Percentiles rank a stretch among this genome's conserved stretches.
phyloP scores from a whole-genome alignment of 2,797 vertebrate genomes.

The Sebastes taczanowskii region DNA sequence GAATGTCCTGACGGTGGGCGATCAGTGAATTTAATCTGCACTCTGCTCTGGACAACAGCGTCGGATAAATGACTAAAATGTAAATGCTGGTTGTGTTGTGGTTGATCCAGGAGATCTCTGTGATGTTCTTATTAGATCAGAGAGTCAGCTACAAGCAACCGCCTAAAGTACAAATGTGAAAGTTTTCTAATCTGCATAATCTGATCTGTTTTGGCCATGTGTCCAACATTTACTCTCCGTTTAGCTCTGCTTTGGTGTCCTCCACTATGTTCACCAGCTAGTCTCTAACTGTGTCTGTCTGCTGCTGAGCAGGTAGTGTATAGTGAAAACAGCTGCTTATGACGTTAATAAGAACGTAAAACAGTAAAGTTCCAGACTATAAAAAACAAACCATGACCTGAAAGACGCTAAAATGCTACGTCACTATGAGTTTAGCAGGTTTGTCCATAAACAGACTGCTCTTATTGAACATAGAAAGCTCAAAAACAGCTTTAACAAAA shows the following conservation, averaged over 20 bases:
- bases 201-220: neutral
- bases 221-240: neutral
- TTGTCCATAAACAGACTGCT: too few relatives aligned
- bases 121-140: neutral
- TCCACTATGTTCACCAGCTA: neutral
- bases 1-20: neutral
- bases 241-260: neutral
- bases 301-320: neutral
- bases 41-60: constrained; percentile 1
- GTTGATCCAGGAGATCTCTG: neutral
- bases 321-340: too few relatives aligned
- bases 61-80: neutral
- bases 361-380: too few relatives aligned
- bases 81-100: constrained; percentile 19
- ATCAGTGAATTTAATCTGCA: constrained; percentile 1
- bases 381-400: too few relatives aligned
- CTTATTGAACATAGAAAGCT: too few relatives aligned
- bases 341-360: too few relatives aligned
- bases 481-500: too few relatives aligned
- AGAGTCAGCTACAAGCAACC: neutral
- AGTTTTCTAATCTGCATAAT: neutral
- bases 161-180: neutral
- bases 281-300: neutral
- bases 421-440: too few relatives aligned
- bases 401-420: too few relatives aligned